Evolutionary conservation across 1,140 invertebrate species (phyloP), one percentile per base, ranked within the genome.

Genomic region (Camponotus pennsylvanicus): DNA sequence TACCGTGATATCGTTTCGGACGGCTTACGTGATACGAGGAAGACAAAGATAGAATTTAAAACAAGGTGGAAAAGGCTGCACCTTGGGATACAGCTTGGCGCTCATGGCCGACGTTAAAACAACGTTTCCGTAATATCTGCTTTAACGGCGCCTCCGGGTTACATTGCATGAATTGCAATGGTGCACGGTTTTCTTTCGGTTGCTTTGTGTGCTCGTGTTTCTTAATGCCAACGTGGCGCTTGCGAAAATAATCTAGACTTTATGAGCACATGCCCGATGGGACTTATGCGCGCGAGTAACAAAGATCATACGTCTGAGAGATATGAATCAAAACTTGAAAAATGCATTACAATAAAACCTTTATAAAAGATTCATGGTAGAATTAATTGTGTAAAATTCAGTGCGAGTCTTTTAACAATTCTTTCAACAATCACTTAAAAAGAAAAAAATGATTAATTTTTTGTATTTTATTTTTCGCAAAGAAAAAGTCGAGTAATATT

Each of bases 61-160:
- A 55, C 37, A 42, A 64, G 55, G 49, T 37, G 45, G 66, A 13
- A 57, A 34, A 8, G 13, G 9, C 37, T 34, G 18, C n/a, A 15
- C 66, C 66, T 71, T 57, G 52, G 78, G 49, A 57, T 66, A 59
- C 64, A 52, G 37, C 66, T 59, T 18, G n/a, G 64, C 18, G n/a
- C 3, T 52, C 55, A 18, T 45, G 45, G 49, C 18, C 18, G 40
- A 83, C 59, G 79, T 75, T 83, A 83, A 83, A 75, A 83, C 69
- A 83, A 83, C 79, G 55, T 73, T 82, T 70, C 55, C 79, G 67
- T 83, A 83, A 83, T 75, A 83, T 83, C 79, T 45, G 69, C 79
- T 83, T 75, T 83, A 83, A 83, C 69, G 42, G 69, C 55, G 69
- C 79, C 79, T 83, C 55, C 55, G 55, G 79, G 37, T 75, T 59